phyloP scores from a whole-genome alignment of 2,113 vertebrate species.

The Lichenostomus cassidix region DNA sequence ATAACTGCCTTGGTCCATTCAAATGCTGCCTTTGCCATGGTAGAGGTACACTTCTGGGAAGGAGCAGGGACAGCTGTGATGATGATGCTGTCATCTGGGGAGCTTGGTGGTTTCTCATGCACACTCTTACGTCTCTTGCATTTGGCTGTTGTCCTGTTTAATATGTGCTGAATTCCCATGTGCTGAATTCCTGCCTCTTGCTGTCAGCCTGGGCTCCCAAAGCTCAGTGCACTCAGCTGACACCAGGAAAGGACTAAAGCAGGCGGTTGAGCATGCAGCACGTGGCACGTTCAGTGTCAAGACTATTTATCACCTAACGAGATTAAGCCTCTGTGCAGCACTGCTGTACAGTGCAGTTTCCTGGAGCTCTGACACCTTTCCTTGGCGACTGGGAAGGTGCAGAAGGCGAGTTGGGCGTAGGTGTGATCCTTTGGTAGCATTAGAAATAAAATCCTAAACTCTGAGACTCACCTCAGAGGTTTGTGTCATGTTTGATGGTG shows the following conservation, averaged over 20 bases:
- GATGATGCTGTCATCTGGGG: not conserved
- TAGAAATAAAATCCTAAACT: constrained; percentile 2
- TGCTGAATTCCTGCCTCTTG: not conserved
- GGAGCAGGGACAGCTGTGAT: not conserved
- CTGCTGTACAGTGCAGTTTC: not conserved
- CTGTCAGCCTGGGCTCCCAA: not conserved
- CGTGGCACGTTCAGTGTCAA: not conserved
- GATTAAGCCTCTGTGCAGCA: constrained; percentile 16
- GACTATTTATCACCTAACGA: not conserved
- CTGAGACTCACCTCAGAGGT: not conserved
- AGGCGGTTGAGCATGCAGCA: not conserved
- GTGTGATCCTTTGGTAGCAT: not conserved
- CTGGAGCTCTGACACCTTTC: not conserved
- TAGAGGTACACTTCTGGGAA: not conserved
- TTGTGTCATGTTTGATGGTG: constrained; percentile 9
- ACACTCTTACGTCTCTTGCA: accelerated
- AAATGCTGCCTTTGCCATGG: not conserved
- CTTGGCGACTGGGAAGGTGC: not conserved
- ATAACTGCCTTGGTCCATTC: not conserved
- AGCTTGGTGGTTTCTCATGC: not conserved
- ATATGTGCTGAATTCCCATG: not conserved
- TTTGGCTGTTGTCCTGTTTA: not conserved
- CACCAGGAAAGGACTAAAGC: not conserved
- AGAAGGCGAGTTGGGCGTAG: not conserved
- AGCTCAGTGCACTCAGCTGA: not conserved